Conservation (phyloP, 2,113 vertebrate genomes). For the Holacanthus passer region DNA sequence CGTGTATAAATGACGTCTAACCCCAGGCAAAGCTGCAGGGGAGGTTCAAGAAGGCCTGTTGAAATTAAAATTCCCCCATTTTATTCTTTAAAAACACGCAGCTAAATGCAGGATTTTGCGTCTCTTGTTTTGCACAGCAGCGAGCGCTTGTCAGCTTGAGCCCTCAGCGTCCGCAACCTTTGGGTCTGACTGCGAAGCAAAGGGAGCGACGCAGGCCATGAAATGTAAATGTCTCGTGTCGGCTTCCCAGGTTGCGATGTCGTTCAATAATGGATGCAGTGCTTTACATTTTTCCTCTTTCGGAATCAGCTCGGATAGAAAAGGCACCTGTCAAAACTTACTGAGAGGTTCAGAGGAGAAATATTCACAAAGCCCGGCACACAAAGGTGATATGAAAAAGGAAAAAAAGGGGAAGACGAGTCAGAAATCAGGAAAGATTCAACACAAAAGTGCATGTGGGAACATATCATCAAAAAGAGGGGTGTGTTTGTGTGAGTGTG, state of each 20-base stretch:
- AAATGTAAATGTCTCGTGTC: conserved; percentile 55
- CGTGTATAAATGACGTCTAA: conserved; percentile 51
- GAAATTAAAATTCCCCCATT: conserved; percentile 37
- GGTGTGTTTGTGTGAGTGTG: conserved; percentile 30
- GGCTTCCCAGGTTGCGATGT: conserved; percentile 55
- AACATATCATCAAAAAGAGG: conserved; percentile 49
- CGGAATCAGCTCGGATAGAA: conserved; percentile 56
- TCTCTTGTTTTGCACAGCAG: conserved; percentile 11
- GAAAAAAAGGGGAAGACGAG: conserved; percentile 1
- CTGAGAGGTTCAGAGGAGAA: conserved; percentile 56
- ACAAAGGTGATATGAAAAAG: conserved; percentile 58
- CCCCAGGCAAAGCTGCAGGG: conserved; percentile 61
- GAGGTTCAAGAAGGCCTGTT: conserved; percentile 36
- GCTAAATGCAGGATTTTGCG: conserved; percentile 6
- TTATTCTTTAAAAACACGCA: conserved; percentile 22
- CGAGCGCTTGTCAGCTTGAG: conserved; percentile 35
- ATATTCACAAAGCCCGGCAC: conserved; percentile 57
- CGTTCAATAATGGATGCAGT: conserved; percentile 69
- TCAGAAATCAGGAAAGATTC: conserved; percentile 52
- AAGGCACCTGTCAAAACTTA: conserved; percentile 49
- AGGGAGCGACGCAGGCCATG: conserved; percentile 35
- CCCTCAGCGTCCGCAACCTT: conserved; percentile 1
- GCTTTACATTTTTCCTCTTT: conserved; percentile 63
- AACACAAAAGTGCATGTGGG: conserved; percentile 53
- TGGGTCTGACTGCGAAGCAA: conserved; percentile 20